phyloP scores from a whole-genome alignment of 2,888 invertebrate genomes.

The Drosophila meridiana region DNA sequence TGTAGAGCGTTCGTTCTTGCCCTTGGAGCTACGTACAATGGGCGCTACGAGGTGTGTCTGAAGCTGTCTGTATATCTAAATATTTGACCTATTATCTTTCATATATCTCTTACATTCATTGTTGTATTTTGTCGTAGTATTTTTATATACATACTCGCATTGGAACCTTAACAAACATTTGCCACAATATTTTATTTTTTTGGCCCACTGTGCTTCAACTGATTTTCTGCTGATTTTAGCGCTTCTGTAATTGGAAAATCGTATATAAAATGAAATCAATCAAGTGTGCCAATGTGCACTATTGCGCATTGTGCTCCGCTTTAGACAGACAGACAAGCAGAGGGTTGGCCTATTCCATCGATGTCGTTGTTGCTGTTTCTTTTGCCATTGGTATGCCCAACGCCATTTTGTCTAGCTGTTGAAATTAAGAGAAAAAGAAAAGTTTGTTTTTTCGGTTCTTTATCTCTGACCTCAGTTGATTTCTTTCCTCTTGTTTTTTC shows the following conservation, averaged over 20 bases:
- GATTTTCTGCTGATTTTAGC: constrained; percentile 75
- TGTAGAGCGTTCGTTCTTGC: constrained; percentile 17
- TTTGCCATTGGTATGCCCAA: constrained; percentile 67
- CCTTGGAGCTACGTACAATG: constrained; percentile 25
- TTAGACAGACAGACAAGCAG: constrained; percentile 31
- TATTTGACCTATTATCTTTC: background rate
- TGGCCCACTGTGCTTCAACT: constrained; percentile 56
- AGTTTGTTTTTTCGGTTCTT: constrained; percentile 53
- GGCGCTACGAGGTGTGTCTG: no score
- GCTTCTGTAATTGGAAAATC: constrained; percentile 82
- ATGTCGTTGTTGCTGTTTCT: constrained; percentile 29
- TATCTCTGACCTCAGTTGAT: constrained; percentile 71
- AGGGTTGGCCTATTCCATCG: constrained; percentile 42
- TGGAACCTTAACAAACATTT: no score
- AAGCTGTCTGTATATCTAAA: background rate
- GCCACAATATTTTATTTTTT: background rate
- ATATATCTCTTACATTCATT: background rate
- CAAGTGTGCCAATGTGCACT: constrained; percentile 79
- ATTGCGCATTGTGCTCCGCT: constrained; percentile 57
- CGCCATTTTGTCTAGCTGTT: constrained; percentile 67
- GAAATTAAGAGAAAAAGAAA: constrained; percentile 63
- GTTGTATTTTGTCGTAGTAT: no score
- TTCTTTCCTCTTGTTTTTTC: constrained; percentile 48
- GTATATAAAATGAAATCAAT: constrained; percentile 83
- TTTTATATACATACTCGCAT: background rate